phyloP scores from a whole-genome alignment of 2,888 invertebrate species.

The Himalopsyche anomala region DNA sequence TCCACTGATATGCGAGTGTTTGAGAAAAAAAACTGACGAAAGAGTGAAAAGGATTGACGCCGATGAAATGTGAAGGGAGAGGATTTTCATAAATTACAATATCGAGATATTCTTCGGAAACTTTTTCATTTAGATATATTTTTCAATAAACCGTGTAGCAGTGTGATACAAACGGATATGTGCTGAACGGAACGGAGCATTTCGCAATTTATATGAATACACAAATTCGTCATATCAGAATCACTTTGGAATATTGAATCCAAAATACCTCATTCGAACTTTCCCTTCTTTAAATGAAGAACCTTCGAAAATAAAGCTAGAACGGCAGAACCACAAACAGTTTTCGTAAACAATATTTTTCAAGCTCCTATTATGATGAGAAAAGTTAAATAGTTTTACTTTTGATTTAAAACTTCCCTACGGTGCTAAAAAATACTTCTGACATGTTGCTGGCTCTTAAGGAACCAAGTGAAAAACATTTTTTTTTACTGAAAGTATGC shows the following conservation, averaged over 20 bases:
- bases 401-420: too few species aligned
- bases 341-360: too few species aligned
- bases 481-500: too few species aligned
- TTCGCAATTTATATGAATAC: constrained; percentile 7
- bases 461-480: too few species aligned
- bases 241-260: not conserved
- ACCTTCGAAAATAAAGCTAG: too few species aligned
- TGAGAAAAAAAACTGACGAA: constrained; percentile 38
- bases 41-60: constrained; percentile 31
- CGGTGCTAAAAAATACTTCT: too few species aligned
- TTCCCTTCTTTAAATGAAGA: not conserved
- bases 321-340: too few species aligned
- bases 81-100: constrained; percentile 42
- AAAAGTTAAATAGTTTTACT: too few species aligned
- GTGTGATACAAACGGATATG: constrained; percentile 3
- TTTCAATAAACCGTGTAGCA: constrained; percentile 21
- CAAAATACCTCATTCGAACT: not conserved
- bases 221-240: not conserved
- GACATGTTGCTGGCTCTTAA: too few species aligned
- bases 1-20: constrained; percentile 16
- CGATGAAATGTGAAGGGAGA: constrained; percentile 42
- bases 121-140: constrained; percentile 34
- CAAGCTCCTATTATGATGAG: too few species aligned
- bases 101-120: constrained; percentile 34
- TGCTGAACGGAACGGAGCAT: not conserved